These are phyloP conservation scores for Egretta garzetta DNA, from an alignment of 2,113 vertebrate genomes.

Conservation along the genomic window DNA sequence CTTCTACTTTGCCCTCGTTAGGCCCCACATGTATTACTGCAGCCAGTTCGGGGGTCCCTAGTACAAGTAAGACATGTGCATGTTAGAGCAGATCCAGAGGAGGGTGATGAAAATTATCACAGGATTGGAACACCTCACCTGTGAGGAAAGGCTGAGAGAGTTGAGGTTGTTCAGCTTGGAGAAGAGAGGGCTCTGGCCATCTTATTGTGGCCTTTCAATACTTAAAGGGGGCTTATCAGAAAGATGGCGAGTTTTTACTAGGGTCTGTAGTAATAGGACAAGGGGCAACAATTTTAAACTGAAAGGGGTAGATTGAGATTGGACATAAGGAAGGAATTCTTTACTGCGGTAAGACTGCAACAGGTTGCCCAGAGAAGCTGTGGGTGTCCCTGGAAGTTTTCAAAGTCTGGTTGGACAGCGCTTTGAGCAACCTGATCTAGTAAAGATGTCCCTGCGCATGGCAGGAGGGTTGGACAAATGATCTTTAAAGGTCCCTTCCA, in stretches of 20 bases:
- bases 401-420: background rate
- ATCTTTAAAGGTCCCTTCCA: background rate
- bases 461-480: rapidly evolving
- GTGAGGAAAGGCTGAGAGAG: background rate
- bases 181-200: background rate
- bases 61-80: background rate
- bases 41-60: background rate
- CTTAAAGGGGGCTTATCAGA: background rate
- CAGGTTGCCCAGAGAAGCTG: background rate
- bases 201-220: background rate
- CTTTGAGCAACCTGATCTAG: background rate
- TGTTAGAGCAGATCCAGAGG: background rate
- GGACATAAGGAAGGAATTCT: background rate
- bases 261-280: background rate
- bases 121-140: background rate
- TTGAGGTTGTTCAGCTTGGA: background rate
- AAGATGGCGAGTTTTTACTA: background rate
- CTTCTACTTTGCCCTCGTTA: background rate
- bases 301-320: background rate
- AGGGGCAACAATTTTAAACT: background rate
- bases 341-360: background rate
- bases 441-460: background rate
- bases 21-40: background rate
- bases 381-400: background rate
- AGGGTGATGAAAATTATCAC: background rate